These are phyloP conservation scores for Neria commutata DNA, from an alignment of 2,888 invertebrate species.

Conservation along the genomic window DNA sequence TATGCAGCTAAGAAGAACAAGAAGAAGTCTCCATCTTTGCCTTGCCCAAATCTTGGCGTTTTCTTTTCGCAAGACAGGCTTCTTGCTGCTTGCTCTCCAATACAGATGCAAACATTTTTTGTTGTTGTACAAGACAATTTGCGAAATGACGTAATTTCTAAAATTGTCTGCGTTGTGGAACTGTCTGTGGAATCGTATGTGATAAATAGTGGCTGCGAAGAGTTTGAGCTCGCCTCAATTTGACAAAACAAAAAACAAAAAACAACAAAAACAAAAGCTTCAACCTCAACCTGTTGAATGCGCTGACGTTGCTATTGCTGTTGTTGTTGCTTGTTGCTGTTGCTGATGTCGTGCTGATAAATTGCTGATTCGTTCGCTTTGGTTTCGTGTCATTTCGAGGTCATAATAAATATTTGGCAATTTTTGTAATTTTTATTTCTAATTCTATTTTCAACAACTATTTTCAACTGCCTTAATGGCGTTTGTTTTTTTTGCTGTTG, in stretches of 20 bases:
- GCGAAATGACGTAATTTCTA: conserved; percentile 55
- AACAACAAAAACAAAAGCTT: background rate
- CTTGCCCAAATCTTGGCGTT: background rate
- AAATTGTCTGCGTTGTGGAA: conserved; percentile 40
- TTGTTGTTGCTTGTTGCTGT: conserved; percentile 38
- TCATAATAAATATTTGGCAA: conserved; percentile 31
- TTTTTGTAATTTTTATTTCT: conserved; percentile 30
- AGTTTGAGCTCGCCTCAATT: conserved; percentile 1
- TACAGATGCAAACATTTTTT: background rate
- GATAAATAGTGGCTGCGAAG: conserved; percentile 43
- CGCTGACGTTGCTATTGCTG: conserved; percentile 19
- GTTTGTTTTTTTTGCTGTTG: background rate
- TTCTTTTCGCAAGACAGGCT: background rate
- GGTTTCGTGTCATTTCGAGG: conserved; percentile 50
- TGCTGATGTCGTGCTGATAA: conserved; percentile 5
- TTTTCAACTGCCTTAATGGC: conserved; percentile 17
- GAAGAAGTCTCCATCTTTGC: background rate
- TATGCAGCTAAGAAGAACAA: too few relatives aligned
- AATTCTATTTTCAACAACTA: conserved; percentile 27
- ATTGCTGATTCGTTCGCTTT: background rate
- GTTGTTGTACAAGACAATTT: conserved; percentile 14
- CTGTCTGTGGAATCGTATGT: too few relatives aligned
- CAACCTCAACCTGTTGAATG: conserved; percentile 19
- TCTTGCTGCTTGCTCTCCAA: background rate
- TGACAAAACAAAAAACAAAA: conserved; percentile 5